A percentile compares a stretch with the other conserved stretches of the same genome.
Evolutionary conservation across 1,140 invertebrate genomes (phyloP).

Genomic region (Meteorus sp.): DNA sequence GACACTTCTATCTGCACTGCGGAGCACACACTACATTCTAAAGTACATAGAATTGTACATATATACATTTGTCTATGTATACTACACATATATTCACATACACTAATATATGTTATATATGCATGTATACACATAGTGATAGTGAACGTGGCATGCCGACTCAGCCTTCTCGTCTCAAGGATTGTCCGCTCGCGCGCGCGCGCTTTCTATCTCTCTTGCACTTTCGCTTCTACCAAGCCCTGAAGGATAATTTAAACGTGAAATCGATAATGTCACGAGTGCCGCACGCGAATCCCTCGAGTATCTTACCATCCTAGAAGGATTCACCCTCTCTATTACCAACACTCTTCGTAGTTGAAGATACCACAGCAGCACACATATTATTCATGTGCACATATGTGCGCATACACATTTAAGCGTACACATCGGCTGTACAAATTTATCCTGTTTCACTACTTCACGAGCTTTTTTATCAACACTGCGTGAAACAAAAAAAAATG

Average conservation of each 20-base stretch:
- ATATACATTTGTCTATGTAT: too few species aligned
- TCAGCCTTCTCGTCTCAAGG: slow-evolving; percentile 24
- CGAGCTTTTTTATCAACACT: too few species aligned
- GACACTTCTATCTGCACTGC: slow-evolving; percentile 19
- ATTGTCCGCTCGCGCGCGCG: neutral
- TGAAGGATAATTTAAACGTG: slow-evolving; percentile 29
- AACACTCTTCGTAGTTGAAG: neutral
- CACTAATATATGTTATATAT: too few species aligned
- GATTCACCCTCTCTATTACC: slow-evolving; percentile 12
- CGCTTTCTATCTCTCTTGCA: too few species aligned
- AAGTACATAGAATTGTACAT: too few species aligned
- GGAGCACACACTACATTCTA: neutral
- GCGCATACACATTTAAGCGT: neutral
- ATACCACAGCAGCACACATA: neutral
- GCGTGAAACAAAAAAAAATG: too few species aligned
- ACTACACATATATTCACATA: too few species aligned
- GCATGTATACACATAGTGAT: neutral
- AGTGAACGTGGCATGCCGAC: slow-evolving; percentile 6
- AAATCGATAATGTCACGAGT: slow-evolving; percentile 28
- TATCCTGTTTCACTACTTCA: too few species aligned
- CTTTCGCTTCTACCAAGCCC: too few species aligned
- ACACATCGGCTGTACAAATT: neutral
- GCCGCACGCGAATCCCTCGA: slow-evolving; percentile 9
- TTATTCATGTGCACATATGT: neutral
- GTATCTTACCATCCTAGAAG: neutral